Base-by-base conservation (phyloP, 2,113 vertebrate species). In the Neopipo cinnamomea region DNA sequence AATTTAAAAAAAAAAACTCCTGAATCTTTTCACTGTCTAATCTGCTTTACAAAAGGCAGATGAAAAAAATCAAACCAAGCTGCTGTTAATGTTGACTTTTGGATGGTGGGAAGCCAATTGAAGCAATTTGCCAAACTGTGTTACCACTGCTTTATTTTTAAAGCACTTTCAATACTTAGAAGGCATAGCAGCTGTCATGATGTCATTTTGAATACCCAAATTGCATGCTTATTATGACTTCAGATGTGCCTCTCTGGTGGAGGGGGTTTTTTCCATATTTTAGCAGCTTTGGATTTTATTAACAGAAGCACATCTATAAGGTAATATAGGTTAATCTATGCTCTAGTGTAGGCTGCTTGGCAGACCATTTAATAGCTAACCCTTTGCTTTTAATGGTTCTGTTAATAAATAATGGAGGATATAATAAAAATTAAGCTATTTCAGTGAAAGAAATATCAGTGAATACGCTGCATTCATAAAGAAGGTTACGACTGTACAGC, bases 61-160 rank as follows among this genome's bases (percentile, higher is more conserved):
- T 95, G 73, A 91, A 92, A 91, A 91, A 90, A 95, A 94, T 94
- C 55, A 95, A 91, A 46, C 81, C 53, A 89, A 78, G 77, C 89
- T 92, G 85, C 66, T 94, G 67, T 92, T 91, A 94, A 61, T 92
- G 93, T 94, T 95, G 84, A 91, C 85, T 92, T 92, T 58, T 83
- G 78, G 61, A 85, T 94, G 49, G 80, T 95, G 73, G 74, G 68
- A 94, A 93, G 91, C 93, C 96, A 91, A 33, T 61, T 79, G 84
- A 91, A 97, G 90, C 91, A 88, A 93, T 96, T 95, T 92, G 91
- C 81, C 89, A 91, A 78, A 85, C 76, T 90, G 56, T 53, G 22
- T 91, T 91, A 93, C 81, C 84, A 80, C 35, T 91, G 70, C 72
- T 94, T 94, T 96, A 89, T 96, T 97, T 95, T 95, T 93, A 92